phyloP scores from a whole-genome alignment of 2,797 vertebrate genomes.

The Pangasius krempfi region DNA sequence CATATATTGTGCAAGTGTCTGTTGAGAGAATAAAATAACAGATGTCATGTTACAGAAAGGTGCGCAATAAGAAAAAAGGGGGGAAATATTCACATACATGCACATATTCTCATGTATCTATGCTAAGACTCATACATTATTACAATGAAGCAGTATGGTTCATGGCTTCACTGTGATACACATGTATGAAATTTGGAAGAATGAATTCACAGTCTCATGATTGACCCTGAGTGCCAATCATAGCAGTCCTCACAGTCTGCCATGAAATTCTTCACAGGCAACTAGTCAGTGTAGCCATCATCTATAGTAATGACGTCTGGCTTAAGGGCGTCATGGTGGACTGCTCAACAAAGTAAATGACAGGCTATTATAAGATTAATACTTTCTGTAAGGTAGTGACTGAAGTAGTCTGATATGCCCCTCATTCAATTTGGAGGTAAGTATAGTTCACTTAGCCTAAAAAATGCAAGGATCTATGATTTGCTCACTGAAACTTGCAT shows the following conservation, averaged over 20 bases:
- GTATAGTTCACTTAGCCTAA: not conserved
- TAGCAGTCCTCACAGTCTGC: not conserved
- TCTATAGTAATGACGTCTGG: not conserved
- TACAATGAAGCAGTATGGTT: not conserved
- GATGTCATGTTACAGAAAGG: not conserved
- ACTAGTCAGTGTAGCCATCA: not conserved
- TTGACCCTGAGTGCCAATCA: conserved; percentile 24
- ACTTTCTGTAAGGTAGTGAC: not conserved
- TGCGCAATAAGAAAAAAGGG: not conserved
- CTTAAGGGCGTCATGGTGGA: not conserved
- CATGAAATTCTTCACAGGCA: not conserved
- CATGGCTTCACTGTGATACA: conserved; percentile 17
- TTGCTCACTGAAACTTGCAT: not conserved
- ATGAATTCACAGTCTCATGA: conserved; percentile 32
- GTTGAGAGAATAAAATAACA: not conserved
- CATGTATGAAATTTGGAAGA: conserved; percentile 17
- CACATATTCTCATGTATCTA: not conserved
- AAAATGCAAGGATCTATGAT: not conserved
- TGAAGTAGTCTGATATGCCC: not conserved
- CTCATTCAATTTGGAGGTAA: not conserved
- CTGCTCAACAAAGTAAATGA: not conserved
- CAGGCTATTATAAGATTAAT: not conserved
- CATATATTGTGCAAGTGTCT: conserved; percentile 24
- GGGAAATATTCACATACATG: not conserved
- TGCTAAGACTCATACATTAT: not conserved